Evolutionary conservation across 2,888 invertebrate species (phyloP).

Genomic region (Microplitis deprimator): DNA sequence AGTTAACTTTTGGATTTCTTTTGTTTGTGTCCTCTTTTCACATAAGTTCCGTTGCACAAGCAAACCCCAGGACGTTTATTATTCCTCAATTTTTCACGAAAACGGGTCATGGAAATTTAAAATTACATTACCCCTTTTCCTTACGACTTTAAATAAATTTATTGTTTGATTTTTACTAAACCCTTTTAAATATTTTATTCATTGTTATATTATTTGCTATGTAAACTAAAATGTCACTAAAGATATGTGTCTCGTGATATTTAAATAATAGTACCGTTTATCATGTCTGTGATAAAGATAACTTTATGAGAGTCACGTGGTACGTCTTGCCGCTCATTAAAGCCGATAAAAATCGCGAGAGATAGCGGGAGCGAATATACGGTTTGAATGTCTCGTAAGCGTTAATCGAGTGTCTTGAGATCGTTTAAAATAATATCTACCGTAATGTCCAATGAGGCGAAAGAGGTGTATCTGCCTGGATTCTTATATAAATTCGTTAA

Average conservation of each 20-base stretch:
- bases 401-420: conserved; percentile 11
- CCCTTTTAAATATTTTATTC: background rate
- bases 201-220: background rate
- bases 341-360: background rate
- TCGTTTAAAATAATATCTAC: conserved; percentile 14
- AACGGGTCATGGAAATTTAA: background rate
- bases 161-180: background rate
- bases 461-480: background rate
- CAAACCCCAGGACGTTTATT: background rate
- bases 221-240: too few relatives aligned
- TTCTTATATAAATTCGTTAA: background rate
- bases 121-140: background rate
- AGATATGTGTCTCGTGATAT: background rate
- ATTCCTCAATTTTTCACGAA: background rate
- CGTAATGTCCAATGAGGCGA: background rate
- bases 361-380: background rate
- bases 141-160: background rate
- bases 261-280: background rate
- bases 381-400: background rate
- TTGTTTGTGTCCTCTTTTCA: conserved; percentile 30
- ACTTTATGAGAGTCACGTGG: background rate
- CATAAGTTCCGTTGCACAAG: conserved; percentile 9
- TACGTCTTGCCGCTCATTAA: background rate
- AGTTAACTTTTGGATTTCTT: conserved; percentile 38
- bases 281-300: background rate